Conservation (phyloP, 2,888 invertebrate genomes). For the Rhagium mordax region DNA sequence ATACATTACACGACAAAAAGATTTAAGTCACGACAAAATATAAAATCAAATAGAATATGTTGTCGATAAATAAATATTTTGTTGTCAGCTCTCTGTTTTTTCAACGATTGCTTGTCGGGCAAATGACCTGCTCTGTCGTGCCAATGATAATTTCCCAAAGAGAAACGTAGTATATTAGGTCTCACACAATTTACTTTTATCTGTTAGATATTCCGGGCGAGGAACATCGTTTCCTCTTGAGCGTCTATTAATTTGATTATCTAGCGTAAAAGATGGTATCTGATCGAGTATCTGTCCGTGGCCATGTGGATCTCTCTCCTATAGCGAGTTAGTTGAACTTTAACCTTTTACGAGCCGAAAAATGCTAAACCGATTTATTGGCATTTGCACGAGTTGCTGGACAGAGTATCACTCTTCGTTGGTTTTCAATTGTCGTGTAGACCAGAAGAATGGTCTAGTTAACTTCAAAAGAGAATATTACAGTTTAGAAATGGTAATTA, state of each 20-base stretch:
- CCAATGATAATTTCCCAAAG: no score
- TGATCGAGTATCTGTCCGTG: conserved; percentile 1
- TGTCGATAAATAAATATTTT: no score
- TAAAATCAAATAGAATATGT: no score
- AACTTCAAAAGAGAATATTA: neutral
- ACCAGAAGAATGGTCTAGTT: neutral
- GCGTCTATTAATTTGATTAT: neutral
- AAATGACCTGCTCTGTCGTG: no score
- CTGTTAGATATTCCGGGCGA: neutral
- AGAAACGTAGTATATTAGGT: neutral
- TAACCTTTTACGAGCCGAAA: conserved; percentile 1
- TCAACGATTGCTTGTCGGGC: no score
- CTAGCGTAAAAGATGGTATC: neutral
- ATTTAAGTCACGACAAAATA: no score
- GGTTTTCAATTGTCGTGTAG: conserved; percentile 7
- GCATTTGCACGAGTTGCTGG: neutral
- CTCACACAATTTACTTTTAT: neutral
- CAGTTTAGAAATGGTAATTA: neutral
- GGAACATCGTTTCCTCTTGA: neutral
- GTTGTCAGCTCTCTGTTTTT: no score
- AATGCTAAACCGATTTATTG: conserved; percentile 12
- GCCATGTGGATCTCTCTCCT: neutral
- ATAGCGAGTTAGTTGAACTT: neutral
- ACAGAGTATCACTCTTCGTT: neutral
- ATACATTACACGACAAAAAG: no score